Conservation (phyloP, 2,113 vertebrate species). For the Glareola pratincola region DNA sequence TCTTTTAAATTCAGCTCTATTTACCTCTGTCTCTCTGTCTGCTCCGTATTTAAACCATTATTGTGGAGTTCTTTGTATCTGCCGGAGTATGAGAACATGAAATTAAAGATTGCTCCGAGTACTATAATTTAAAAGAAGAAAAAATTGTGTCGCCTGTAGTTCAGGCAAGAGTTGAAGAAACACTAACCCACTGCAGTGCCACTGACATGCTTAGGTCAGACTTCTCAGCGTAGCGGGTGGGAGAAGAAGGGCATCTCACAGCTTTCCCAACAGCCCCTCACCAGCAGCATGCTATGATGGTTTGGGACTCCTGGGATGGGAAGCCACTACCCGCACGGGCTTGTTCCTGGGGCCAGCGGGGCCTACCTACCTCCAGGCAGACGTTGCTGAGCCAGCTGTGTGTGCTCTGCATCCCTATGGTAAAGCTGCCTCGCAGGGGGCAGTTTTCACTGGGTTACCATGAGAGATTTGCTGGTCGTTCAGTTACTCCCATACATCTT, state of each 20-base stretch:
- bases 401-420: rapidly evolving
- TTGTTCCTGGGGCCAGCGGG: not conserved
- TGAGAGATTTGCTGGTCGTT: not conserved
- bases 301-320: not conserved
- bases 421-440: not conserved
- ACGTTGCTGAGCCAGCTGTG: not conserved
- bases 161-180: not conserved
- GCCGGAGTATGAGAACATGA: not conserved
- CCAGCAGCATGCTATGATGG: not conserved
- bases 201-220: not conserved
- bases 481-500: not conserved
- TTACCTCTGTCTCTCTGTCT: not conserved
- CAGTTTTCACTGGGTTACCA: not conserved
- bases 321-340: rapidly evolving
- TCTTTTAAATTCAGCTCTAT: not conserved
- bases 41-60: not conserved
- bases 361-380: not conserved
- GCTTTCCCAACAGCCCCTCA: not conserved
- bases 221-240: rapidly evolving
- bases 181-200: not conserved
- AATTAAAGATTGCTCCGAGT: not conserved
- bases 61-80: not conserved
- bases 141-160: not conserved
- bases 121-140: not conserved
- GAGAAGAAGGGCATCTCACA: not conserved